Percentiles rank a stretch among this genome's conserved stretches.
These are phyloP conservation scores for Ommatoiulus sabulosus DNA, from an alignment of 2,888 invertebrate species.

Conservation along the genomic window DNA sequence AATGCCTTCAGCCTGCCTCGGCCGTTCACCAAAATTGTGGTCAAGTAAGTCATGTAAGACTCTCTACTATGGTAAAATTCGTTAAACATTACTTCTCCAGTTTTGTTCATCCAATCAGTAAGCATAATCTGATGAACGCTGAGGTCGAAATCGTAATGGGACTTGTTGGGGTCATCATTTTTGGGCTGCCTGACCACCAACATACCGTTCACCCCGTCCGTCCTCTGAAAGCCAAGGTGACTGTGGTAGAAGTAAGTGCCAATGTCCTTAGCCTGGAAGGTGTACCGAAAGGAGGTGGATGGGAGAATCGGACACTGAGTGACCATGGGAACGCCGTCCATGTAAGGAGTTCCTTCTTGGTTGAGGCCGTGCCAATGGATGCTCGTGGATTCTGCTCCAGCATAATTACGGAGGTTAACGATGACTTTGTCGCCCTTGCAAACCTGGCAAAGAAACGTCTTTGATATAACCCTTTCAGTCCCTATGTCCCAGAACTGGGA, in stretches of 20 bases:
- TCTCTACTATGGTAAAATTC: slow-evolving; percentile 86
- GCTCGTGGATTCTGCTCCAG: slow-evolving; percentile 83
- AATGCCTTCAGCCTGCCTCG: slow-evolving; percentile 76
- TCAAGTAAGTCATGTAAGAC: slow-evolving; percentile 86
- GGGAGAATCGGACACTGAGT: slow-evolving; percentile 87
- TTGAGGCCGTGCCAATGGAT: slow-evolving; percentile 93
- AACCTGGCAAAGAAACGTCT: slow-evolving; percentile 72
- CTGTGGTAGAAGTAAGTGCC: slow-evolving; percentile 94
- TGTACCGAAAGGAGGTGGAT: slow-evolving; percentile 83
- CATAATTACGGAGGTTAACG: slow-evolving; percentile 83
- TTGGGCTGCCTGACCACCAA: slow-evolving; percentile 86
- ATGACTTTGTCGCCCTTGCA: slow-evolving; percentile 84
- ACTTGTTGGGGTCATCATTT: slow-evolving; percentile 85
- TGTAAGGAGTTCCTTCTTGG: slow-evolving; percentile 81
- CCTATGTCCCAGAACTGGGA: no score
- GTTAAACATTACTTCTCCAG: slow-evolving; percentile 73
- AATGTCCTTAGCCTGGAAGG: slow-evolving; percentile 80
- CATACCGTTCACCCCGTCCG: slow-evolving; percentile 88
- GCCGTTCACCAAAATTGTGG: slow-evolving; percentile 85
- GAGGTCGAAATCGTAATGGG: slow-evolving; percentile 88
- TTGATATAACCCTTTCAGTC: no score
- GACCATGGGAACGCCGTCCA: slow-evolving; percentile 89
- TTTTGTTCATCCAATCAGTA: slow-evolving; percentile 84
- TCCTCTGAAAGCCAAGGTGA: slow-evolving; percentile 83
- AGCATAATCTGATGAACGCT: slow-evolving; percentile 88